These are phyloP conservation scores for Antechinus stuartii DNA, from an alignment of 2,113 vertebrate species.

Conservation along the genomic window DNA sequence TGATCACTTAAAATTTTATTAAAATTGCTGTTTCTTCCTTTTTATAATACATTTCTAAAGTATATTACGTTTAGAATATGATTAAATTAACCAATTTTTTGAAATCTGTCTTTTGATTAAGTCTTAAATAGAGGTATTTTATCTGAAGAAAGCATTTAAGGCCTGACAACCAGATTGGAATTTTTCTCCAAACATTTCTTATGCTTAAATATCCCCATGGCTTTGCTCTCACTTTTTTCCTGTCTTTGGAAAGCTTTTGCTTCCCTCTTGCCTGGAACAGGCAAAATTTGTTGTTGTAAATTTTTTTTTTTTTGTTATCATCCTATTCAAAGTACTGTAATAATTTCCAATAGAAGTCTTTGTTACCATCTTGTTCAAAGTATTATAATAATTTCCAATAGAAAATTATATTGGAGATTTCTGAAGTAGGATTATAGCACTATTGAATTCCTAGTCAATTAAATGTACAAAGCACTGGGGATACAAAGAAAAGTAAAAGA, in stretches of 20 bases:
- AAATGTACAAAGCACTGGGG: too few species aligned
- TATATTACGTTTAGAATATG: conserved; percentile 14
- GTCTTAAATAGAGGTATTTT: neutral
- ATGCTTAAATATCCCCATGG: too few species aligned
- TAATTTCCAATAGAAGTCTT: too few species aligned
- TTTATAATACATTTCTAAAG: neutral
- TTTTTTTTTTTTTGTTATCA: too few species aligned
- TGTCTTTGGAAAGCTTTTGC: neutral
- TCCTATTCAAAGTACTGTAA: too few species aligned
- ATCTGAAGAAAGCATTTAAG: too few species aligned
- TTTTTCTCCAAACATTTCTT: too few species aligned
- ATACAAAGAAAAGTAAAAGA: too few species aligned
- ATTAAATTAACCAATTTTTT: neutral
- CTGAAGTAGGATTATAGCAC: neutral
- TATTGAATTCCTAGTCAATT: neutral
- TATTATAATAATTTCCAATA: neutral
- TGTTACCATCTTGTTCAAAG: too few species aligned
- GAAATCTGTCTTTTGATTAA: conserved; percentile 36
- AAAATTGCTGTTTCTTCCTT: conserved; percentile 9
- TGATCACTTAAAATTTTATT: neutral
- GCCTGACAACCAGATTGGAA: too few species aligned
- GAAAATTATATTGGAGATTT: neutral
- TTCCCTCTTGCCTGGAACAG: neutral
- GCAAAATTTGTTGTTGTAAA: neutral
- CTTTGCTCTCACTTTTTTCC: too few species aligned